Base-by-base conservation (phyloP, 2,888 invertebrate species). In the Balanococcus diminutus region DNA sequence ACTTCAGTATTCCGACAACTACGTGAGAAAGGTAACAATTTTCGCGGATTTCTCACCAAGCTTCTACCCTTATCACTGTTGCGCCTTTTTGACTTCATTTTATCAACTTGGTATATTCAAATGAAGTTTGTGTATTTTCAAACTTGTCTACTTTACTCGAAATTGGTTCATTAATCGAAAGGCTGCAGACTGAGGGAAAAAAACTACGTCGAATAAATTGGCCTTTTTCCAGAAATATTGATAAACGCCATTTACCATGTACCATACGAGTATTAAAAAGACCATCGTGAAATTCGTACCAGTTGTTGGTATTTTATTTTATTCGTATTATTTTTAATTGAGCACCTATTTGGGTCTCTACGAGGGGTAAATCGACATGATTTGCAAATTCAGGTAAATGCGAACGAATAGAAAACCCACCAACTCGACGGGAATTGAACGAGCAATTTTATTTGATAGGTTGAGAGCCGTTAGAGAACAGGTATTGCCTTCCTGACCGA, bases 1-100 rank as follows among this genome's bases (percentile, higher is more conserved):
- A 72, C 72, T 31, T 72, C 72, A 11, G 28, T n/a, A 32, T 72
- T 72, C 32, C 72, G 72, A 72, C 72, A 31, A 32, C 31, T 72
- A 72, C 72, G 72, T 72, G 72, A 72, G 72, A n/a, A 72, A 72
- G 72, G 72, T 72, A 72, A 32, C 72, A 72, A 72, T 72, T 72
- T 32, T 72, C 28, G 8, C 72, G 32, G n/a, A 72, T 72, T 72
- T 72, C 72, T 28, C 72, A 0, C n/a, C 22, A 56, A 25, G 9
- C 72, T 72, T 31, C 5, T n/a, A 72, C 72, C 32, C 72, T 72
- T 72, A 72, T 72, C 72, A 72, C 31, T 32, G 72, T 72, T 72
- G 72, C 72, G n/a, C 31, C 31, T 72, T 72, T 72, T 72, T 72
- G 72, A 72, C 72, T 72, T 72, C 16, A 28, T 31, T 72, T 72